Base-by-base conservation (phyloP, 64 coral and sea anemone species). In the Pocillopora verrucosa region DNA sequence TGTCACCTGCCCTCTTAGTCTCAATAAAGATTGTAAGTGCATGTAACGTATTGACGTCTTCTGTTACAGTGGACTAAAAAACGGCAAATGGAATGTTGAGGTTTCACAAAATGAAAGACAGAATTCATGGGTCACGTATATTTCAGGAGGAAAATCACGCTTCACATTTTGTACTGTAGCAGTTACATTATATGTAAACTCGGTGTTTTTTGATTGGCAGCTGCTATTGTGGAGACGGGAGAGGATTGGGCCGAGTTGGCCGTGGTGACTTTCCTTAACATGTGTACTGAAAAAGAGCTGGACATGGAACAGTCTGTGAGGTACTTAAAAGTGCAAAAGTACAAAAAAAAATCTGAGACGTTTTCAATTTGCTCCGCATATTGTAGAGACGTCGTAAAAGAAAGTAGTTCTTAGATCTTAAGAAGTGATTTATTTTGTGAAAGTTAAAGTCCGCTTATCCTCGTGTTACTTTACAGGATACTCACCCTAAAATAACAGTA, bases 241-340 rank as follows among this genome's bases (percentile, higher is more conserved):
- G 78, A 68, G 7, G 73, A 86, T 25, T 77, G 83, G 83, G 83
- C 82, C 30, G 90, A 79, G 61, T 60, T 92, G 9, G 83, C 73
- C 35, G 73, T 92, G 75, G 61, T 92, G 59, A 34, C 69, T 34
- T 92, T 92, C 61, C 36, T 92, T 58, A 92, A 92, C 80, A 87
- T 92, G 82, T 92, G 90, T 79, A 80, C 83, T 26, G 63, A 59
- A 10, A 92, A 87, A 37, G 76, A 45, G 60, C 56, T 92, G 34
- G 20, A 64, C 37, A 87, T 62, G 30, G 61, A 56, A 19, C 75
- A 92, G 16, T 58, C 77, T 17, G n/a, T 92, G 72, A 57, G 61
- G 90, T 92, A 92, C n/a, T 51, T 51, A 51, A 51, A 7, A 51
- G 41, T 51, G 41, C 3, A 51, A 51, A 51, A 51, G 41, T 51